A percentile compares a stretch with the other conserved stretches of the same genome.
phyloP scores from a whole-genome alignment of 92 coral and sea anemone genomes.

The Plumapathes pennacea region DNA sequence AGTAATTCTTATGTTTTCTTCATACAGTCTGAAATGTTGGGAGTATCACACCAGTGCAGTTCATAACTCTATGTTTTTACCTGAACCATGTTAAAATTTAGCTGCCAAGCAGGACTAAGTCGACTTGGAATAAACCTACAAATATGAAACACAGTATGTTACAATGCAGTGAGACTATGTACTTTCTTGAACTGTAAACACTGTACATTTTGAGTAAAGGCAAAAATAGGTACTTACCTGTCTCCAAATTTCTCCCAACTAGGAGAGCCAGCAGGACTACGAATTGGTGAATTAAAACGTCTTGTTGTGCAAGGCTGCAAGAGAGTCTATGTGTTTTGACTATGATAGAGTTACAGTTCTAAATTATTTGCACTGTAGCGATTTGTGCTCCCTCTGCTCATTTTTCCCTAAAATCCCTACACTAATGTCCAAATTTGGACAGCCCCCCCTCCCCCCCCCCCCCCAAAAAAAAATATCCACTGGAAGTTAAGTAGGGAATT shows the following conservation, averaged over 20 bases:
- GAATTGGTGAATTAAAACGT: slow-evolving; percentile 14
- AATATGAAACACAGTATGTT: neutral
- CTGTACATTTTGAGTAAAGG: neutral
- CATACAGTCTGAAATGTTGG: no score
- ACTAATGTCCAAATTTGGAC: no score
- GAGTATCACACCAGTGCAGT: no score
- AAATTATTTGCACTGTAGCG: no score
- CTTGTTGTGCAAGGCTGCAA: slow-evolving; percentile 49
- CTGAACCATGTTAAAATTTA: slow-evolving; percentile 80
- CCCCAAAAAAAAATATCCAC: no score
- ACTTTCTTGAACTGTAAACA: neutral
- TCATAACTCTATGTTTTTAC: slow-evolving; percentile 8
- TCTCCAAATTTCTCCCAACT: slow-evolving; percentile 90
- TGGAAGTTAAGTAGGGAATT: no score
- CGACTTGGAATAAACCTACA: slow-evolving; percentile 95
- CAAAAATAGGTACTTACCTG: slow-evolving; percentile 41
- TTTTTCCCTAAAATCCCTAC: no score
- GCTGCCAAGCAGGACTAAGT: slow-evolving; percentile 76
- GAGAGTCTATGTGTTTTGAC: no score
- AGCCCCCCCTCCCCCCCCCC: no score
- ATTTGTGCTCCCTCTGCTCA: no score
- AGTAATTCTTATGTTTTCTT: no score
- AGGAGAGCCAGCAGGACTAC: slow-evolving; percentile 69
- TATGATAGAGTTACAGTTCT: no score
- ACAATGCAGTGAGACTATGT: neutral